Evolutionary conservation across 2,888 invertebrate species (phyloP).

Genomic region (Athetis lepigone): DNA sequence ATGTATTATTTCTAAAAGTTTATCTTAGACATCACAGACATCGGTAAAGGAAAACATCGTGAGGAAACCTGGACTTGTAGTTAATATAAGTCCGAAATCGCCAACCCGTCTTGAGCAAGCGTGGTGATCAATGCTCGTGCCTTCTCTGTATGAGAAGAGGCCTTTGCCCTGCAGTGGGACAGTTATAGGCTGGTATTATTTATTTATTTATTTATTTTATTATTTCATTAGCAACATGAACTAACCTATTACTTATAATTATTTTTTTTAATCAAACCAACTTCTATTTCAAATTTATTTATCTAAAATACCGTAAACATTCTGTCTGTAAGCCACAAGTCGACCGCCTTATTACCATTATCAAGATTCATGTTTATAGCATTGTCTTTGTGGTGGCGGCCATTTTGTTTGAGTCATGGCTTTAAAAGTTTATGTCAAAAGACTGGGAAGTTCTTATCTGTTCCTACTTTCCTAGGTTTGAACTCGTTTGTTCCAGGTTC

Average conservation of each 20-base stretch:
- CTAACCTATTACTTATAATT: too few species aligned
- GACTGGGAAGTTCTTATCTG: slow-evolving; percentile 72
- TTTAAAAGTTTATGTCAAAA: slow-evolving; percentile 64
- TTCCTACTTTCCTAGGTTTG: slow-evolving; percentile 61
- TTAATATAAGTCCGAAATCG: too few species aligned
- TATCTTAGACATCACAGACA: too few species aligned
- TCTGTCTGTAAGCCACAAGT: slow-evolving; percentile 41
- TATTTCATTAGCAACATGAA: too few species aligned
- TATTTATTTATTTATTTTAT: not conserved
- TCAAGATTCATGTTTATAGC: slow-evolving; percentile 67
- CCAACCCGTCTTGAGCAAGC: too few species aligned
- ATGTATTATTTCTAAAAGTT: too few species aligned
- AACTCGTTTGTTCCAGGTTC: slow-evolving; percentile 68
- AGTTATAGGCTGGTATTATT: not conserved
- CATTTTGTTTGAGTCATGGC: slow-evolving; percentile 67
- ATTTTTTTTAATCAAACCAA: not conserved
- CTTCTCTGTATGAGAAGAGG: too few species aligned
- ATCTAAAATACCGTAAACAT: slow-evolving; percentile 34
- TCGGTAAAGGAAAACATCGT: too few species aligned
- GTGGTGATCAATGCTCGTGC: too few species aligned
- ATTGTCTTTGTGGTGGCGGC: slow-evolving; percentile 56
- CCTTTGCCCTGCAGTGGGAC: too few species aligned
- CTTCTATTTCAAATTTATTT: slow-evolving; percentile 14
- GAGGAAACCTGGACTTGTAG: too few species aligned
- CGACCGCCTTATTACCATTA: slow-evolving; percentile 56